Conservation (phyloP, 2,797 vertebrate genomes). For the Enteromius mattozi region DNA sequence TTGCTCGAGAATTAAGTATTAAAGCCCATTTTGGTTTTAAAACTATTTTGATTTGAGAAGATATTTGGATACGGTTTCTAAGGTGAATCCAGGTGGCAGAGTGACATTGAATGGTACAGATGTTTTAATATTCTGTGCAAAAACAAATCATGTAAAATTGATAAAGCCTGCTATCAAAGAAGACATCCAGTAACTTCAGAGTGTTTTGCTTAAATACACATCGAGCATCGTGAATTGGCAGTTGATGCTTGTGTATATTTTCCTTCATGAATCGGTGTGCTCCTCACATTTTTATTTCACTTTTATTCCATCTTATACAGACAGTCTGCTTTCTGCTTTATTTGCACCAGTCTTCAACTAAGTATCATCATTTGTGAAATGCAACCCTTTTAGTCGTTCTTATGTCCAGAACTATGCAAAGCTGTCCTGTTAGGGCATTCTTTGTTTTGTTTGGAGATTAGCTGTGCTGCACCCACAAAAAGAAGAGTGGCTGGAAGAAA, state of each 20-base stretch:
- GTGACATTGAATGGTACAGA: conserved; percentile 15
- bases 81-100: conserved; percentile 23
- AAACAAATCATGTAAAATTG: conserved; percentile 52
- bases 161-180: conserved; percentile 52
- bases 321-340: neutral
- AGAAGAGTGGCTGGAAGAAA: conserved; percentile 5
- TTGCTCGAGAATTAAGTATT: conserved; percentile 22
- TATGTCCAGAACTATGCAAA: neutral
- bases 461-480: neutral
- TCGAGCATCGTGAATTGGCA: conserved; percentile 4
- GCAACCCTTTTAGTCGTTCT: neutral
- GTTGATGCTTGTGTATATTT: conserved; percentile 2
- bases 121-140: conserved; percentile 39
- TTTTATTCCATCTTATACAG: neutral
- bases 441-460: conserved; percentile 3
- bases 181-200: conserved; percentile 41
- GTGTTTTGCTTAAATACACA: conserved; percentile 51
- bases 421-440: neutral
- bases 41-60: neutral
- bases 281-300: neutral
- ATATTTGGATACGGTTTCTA: neutral
- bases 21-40: conserved; percentile 27
- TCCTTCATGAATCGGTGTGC: neutral
- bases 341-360: conserved; percentile 9
- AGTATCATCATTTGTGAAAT: conserved; percentile 6